phyloP scores from a whole-genome alignment of 2,888 invertebrate species.

The Eupelmus urozonus region DNA sequence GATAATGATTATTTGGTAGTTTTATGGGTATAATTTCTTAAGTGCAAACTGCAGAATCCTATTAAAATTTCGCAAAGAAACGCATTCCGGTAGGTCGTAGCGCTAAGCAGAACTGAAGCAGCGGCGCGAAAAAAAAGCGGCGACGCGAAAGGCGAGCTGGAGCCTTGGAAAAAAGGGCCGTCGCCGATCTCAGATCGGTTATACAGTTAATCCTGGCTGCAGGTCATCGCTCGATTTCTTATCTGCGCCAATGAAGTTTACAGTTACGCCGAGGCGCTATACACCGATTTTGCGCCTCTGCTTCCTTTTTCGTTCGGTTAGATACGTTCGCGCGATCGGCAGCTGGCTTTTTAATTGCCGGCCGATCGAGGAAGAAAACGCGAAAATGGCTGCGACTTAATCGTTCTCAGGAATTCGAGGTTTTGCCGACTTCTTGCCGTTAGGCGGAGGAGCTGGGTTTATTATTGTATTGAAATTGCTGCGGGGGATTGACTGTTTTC shows the following conservation, averaged over 20 bases:
- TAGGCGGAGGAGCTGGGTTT: too few species aligned
- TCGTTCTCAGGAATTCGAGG: too few species aligned
- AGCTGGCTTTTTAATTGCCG: conserved; percentile 32
- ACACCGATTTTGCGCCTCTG: conserved; percentile 31
- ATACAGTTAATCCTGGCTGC: conserved; percentile 35
- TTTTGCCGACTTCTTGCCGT: too few species aligned
- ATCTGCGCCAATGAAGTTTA: conserved; percentile 25
- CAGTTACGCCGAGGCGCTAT: conserved; percentile 30
- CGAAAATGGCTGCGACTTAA: background rate
- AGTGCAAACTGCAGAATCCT: too few species aligned
- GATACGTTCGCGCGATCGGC: background rate
- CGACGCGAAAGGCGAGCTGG: background rate
- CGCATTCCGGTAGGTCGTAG: too few species aligned
- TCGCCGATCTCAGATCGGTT: conserved; percentile 7
- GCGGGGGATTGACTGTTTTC: too few species aligned
- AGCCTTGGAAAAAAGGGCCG: background rate
- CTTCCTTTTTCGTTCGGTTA: conserved; percentile 14
- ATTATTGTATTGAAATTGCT: too few species aligned
- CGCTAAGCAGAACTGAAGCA: too few species aligned
- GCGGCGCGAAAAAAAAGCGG: conserved; percentile 7
- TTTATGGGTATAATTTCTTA: too few species aligned
- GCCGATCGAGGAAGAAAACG: background rate
- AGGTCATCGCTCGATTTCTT: conserved; percentile 42
- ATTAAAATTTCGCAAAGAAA: too few species aligned
- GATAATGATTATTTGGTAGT: too few species aligned